Conservation (phyloP, 2,888 invertebrate genomes). For the Oxystoma pomonae region DNA sequence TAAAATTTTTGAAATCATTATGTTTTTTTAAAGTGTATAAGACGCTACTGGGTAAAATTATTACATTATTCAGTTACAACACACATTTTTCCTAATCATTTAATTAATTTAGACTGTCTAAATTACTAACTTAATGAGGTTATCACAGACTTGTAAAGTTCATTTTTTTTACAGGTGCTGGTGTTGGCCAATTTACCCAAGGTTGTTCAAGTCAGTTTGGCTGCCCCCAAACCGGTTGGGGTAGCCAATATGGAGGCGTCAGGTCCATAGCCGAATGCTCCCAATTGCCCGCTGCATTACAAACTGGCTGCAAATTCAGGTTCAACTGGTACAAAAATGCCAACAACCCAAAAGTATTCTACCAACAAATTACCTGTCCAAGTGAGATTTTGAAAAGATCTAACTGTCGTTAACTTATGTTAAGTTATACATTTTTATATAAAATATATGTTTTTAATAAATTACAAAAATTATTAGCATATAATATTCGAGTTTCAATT, state of each 20-base stretch:
- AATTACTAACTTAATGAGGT: too few species aligned
- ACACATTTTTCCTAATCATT: too few species aligned
- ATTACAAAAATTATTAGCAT: too few species aligned
- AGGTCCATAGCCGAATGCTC: constrained; percentile 20
- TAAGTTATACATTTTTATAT: neutral
- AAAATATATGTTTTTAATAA: neutral
- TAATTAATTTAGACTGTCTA: too few species aligned
- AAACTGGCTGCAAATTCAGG: constrained; percentile 26
- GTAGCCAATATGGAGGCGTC: constrained; percentile 27
- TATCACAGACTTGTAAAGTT: too few species aligned
- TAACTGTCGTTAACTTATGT: neutral
- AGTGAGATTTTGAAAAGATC: constrained; percentile 8
- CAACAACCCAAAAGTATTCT: constrained; percentile 24
- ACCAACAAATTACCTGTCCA: constrained; percentile 24
- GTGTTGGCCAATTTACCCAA: constrained; percentile 26
- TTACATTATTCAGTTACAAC: too few species aligned
- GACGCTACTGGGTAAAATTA: too few species aligned
- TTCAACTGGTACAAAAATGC: constrained; percentile 26
- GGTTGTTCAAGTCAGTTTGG: constrained; percentile 27
- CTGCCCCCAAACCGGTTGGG: constrained; percentile 26
- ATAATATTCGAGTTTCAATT: too few species aligned
- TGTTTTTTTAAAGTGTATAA: too few species aligned
- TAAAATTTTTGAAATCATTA: too few species aligned
- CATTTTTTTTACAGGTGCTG: constrained; percentile 23
- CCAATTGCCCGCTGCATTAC: constrained; percentile 22